phyloP scores from a whole-genome alignment of 2,113 vertebrate genomes.

The Microtus montanus region DNA sequence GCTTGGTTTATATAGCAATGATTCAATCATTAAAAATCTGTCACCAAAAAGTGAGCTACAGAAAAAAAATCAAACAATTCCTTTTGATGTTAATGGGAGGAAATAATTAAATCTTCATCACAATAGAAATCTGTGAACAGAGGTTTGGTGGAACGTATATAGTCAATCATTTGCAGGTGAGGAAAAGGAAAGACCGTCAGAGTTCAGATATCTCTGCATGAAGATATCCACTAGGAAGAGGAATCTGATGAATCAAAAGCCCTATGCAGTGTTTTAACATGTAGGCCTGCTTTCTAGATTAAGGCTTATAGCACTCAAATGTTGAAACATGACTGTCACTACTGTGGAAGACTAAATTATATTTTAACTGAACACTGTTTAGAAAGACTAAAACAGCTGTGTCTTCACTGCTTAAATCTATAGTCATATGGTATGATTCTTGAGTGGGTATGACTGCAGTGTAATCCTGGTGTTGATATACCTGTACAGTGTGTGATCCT shows the following conservation, averaged over 20 bases:
- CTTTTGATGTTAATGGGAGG: not conserved
- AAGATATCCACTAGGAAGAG: not conserved
- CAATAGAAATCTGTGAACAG: not conserved
- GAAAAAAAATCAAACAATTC: constrained; percentile 8
- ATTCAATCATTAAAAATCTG: not conserved
- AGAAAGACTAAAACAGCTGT: not conserved
- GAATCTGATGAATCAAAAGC: not conserved
- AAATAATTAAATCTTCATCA: not conserved
- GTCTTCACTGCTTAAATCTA: constrained; percentile 8
- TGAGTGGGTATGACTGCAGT: not conserved
- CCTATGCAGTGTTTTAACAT: not conserved
- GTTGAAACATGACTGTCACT: not conserved
- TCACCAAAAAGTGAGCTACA: not conserved
- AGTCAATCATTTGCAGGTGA: not conserved
- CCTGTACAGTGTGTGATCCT: not conserved
- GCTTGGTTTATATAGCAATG: not conserved
- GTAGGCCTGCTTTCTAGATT: not conserved
- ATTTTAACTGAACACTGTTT: not conserved
- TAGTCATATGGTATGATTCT: not conserved
- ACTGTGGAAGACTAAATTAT: not conserved
- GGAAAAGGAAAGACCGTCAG: not conserved
- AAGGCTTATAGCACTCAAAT: not conserved
- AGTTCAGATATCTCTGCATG: not conserved
- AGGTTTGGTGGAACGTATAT: not conserved
- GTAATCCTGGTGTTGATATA: not conserved